Evolutionary conservation across 2,113 vertebrate species (phyloP).

Genomic region (Ictalurus furcatus): DNA sequence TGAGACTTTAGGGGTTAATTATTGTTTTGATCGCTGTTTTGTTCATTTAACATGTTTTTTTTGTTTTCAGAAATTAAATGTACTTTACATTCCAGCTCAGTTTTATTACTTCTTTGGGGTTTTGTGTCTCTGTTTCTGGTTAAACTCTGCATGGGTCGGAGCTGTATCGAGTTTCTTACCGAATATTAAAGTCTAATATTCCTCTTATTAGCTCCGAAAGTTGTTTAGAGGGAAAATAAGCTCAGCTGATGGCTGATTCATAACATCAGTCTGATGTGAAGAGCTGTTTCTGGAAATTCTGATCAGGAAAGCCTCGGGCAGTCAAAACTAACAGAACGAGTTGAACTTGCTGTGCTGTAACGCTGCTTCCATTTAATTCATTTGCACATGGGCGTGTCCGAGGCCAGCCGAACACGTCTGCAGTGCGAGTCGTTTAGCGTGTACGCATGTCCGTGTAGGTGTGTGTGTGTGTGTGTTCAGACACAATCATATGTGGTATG

Average conservation of each 20-base stretch:
- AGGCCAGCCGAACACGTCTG: neutral
- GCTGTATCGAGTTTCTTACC: conserved; percentile 40
- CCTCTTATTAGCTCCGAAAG: neutral
- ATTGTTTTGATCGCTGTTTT: neutral
- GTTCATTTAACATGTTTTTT: neutral
- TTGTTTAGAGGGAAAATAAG: neutral
- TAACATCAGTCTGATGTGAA: neutral
- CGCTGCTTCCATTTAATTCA: neutral
- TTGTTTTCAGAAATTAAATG: neutral
- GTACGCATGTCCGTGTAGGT: neutral
- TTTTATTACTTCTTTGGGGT: conserved; percentile 7
- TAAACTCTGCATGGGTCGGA: neutral
- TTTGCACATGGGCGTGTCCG: neutral
- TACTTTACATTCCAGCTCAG: neutral
- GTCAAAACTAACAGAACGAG: neutral
- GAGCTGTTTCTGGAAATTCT: neutral
- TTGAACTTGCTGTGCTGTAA: neutral
- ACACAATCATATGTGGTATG: neutral
- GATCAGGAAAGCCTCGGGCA: neutral
- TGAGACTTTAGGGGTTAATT: neutral
- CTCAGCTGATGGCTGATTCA: neutral
- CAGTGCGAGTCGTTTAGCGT: neutral
- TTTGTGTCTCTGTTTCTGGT: neutral
- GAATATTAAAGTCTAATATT: neutral
- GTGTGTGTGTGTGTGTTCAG: neutral